Percentiles rank a stretch among this genome's conserved stretches.
phyloP scores from a whole-genome alignment of 2,113 vertebrate genomes.

The Lampris incognitus region DNA sequence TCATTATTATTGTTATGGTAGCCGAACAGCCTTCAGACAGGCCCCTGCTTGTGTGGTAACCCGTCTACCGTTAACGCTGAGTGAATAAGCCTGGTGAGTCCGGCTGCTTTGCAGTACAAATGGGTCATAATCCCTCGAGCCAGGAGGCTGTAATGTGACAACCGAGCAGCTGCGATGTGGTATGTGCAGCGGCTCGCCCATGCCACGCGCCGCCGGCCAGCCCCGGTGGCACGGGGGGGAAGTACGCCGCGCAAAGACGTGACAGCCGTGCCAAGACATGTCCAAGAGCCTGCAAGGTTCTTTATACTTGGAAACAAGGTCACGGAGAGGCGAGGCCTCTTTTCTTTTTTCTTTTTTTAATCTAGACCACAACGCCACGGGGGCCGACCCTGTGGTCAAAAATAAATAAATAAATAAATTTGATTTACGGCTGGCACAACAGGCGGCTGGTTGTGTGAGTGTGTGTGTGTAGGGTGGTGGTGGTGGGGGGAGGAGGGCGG shows the following conservation, averaged over 20 bases:
- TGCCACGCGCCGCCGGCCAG: constrained; percentile 20
- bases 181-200: constrained; percentile 59
- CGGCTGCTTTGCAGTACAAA: constrained; percentile 47
- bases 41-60: neutral
- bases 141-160: constrained; percentile 71
- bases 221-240: constrained; percentile 51
- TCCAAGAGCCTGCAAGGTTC: constrained; percentile 52
- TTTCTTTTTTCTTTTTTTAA: constrained; percentile 62
- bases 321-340: constrained; percentile 38
- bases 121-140: constrained; percentile 65
- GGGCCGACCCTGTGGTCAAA: constrained; percentile 49
- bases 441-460: constrained; percentile 17
- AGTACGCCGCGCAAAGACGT: constrained; percentile 48
- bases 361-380: constrained; percentile 65
- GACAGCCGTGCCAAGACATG: constrained; percentile 44
- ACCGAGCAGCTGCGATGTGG: constrained; percentile 75
- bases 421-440: constrained; percentile 66
- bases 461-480: no score
- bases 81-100: constrained; percentile 63
- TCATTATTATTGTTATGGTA: neutral
- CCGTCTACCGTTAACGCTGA: constrained; percentile 42
- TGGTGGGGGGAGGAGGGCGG: neutral
- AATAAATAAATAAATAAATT: constrained; percentile 47
- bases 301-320: constrained; percentile 78
- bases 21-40: neutral